Evolutionary conservation across 2,797 vertebrate species (phyloP).

Genomic region (Uromys caudimaculatus): DNA sequence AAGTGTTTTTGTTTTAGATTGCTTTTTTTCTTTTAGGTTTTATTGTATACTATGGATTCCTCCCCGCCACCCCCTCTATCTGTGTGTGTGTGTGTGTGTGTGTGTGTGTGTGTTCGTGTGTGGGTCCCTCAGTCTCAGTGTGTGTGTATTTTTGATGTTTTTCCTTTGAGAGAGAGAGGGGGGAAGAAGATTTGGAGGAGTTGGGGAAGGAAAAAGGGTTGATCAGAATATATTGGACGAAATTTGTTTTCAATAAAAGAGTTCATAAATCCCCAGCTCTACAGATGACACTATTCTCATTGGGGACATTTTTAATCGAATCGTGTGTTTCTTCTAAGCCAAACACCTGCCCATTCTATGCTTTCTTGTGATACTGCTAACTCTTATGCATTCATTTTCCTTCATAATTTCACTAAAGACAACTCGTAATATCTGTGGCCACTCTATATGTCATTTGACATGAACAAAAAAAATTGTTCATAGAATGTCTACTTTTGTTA

Average conservation of each 20-base stretch:
- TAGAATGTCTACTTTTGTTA: slow-evolving; percentile 3
- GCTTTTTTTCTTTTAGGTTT: background rate
- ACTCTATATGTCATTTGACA: background rate
- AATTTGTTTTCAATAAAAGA: background rate
- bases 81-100: background rate
- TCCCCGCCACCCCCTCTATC: too few relatives aligned
- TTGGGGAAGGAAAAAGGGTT: background rate
- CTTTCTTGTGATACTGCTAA: background rate
- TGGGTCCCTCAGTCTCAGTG: too few relatives aligned
- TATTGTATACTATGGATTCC: background rate
- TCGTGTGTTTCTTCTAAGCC: background rate
- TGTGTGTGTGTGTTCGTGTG: background rate
- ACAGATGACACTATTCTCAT: background rate
- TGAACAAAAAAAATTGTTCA: background rate
- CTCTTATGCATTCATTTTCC: background rate
- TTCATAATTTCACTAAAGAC: slow-evolving; percentile 26
- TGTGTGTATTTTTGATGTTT: background rate
- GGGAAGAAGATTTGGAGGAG: too few relatives aligned
- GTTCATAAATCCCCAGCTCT: background rate
- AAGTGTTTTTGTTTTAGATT: background rate
- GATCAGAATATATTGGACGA: background rate
- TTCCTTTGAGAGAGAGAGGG: background rate
- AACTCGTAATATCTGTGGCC: background rate
- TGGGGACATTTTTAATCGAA: slow-evolving; percentile 7
- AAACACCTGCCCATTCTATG: background rate